A percentile compares a stretch with the other conserved stretches of the same genome.
Evolutionary conservation across 2,797 vertebrate species (phyloP).

Genomic region (Danio albolineatus): DNA sequence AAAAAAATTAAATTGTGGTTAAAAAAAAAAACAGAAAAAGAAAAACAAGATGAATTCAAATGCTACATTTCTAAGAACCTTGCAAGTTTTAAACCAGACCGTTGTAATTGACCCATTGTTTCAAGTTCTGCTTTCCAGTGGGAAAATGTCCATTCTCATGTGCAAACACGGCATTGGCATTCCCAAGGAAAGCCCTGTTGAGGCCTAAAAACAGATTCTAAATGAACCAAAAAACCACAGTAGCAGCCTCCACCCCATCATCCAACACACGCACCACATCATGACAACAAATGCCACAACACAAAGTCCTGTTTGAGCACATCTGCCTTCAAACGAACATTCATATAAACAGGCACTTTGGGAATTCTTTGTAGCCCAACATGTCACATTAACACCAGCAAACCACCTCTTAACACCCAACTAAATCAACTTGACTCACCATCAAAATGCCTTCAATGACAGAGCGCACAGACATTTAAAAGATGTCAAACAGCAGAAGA

Average conservation of each 20-base stretch:
- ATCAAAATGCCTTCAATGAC: conserved; percentile 30
- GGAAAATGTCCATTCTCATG: conserved; percentile 46
- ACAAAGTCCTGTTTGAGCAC: conserved; percentile 40
- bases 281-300: conserved; percentile 50
- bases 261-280: conserved; percentile 56
- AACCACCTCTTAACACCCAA: conserved; percentile 59
- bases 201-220: conserved; percentile 66
- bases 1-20: no score
- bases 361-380: conserved; percentile 47
- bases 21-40: no score
- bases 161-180: conserved; percentile 68
- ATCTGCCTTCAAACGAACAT: conserved; percentile 41
- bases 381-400: conserved; percentile 54
- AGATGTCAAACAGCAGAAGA: neutral
- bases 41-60: neutral
- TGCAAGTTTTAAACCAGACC: neutral
- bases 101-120: conserved; percentile 39
- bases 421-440: conserved; percentile 38
- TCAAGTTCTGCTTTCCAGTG: conserved; percentile 17
- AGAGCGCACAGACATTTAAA: neutral
- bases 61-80: neutral
- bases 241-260: conserved; percentile 55
- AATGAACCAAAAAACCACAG: conserved; percentile 58
- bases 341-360: conserved; percentile 49
- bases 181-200: conserved; percentile 74